A percentile compares a stretch with the other conserved stretches of the same genome.
Evolutionary conservation across 1,140 invertebrate genomes (phyloP).

Genomic region (Acromyrmex charruanus): DNA sequence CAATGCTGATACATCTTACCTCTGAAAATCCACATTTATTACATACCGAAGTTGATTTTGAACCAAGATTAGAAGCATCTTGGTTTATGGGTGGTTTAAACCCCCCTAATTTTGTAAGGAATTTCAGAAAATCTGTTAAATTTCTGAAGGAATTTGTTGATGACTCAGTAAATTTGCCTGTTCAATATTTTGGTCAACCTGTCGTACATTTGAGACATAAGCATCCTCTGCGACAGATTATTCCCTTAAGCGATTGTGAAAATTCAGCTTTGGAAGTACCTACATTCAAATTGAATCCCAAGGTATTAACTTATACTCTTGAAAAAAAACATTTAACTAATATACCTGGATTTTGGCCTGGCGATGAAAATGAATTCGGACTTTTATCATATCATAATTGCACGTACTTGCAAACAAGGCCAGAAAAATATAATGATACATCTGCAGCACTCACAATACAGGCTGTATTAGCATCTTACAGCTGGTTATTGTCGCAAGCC

Average conservation of each 20-base stretch:
- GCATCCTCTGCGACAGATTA: slow-evolving; percentile 89
- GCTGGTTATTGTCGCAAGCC: slow-evolving; percentile 93
- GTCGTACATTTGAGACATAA: slow-evolving; percentile 89
- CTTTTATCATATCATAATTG: slow-evolving; percentile 91
- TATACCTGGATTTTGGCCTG: slow-evolving; percentile 94
- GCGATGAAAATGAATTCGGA: slow-evolving; percentile 92
- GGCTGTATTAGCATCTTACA: slow-evolving; percentile 92
- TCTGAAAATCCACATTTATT: slow-evolving; percentile 88
- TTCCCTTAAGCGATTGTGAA: slow-evolving; percentile 87
- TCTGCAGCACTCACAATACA: slow-evolving; percentile 90
- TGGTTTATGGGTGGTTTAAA: slow-evolving; percentile 92
- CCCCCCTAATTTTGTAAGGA: slow-evolving; percentile 85
- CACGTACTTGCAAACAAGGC: slow-evolving; percentile 86
- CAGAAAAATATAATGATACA: slow-evolving; percentile 83
- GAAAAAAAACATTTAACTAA: slow-evolving; percentile 89
- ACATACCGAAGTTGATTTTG: slow-evolving; percentile 90
- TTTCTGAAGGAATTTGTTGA: slow-evolving; percentile 82
- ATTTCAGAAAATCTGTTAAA: slow-evolving; percentile 75
- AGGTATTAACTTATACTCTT: slow-evolving; percentile 86
- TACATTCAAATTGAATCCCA: slow-evolving; percentile 87
- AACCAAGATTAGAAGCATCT: slow-evolving; percentile 92
- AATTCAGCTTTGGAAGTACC: slow-evolving; percentile 87
- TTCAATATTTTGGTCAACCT: slow-evolving; percentile 90
- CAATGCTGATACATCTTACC: slow-evolving; percentile 88
- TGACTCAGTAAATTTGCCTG: slow-evolving; percentile 88